phyloP scores from a whole-genome alignment of 2,888 invertebrate genomes.

The Rhodophaea formosa region DNA sequence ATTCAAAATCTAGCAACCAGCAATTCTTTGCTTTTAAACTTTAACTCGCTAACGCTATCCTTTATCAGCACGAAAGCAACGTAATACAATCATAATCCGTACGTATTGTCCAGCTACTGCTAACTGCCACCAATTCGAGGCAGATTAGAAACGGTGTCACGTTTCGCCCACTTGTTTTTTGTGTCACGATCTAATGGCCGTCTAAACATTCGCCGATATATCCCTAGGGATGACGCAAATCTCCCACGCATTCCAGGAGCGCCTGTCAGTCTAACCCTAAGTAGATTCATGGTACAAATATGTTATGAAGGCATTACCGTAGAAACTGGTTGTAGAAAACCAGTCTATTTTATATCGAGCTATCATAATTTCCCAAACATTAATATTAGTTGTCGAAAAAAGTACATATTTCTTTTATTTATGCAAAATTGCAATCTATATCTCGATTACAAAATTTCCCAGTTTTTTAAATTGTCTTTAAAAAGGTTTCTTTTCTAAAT shows the following conservation, averaged over 20 bases:
- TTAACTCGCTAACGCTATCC: neutral
- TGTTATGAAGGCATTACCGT: too few relatives aligned
- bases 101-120: neutral
- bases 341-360: too few relatives aligned
- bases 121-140: conserved; percentile 17
- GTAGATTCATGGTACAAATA: conserved; percentile 14
- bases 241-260: conserved; percentile 38
- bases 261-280: conserved; percentile 34
- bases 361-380: too few relatives aligned
- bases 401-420: too few relatives aligned
- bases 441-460: too few relatives aligned
- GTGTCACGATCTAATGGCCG: conserved; percentile 34
- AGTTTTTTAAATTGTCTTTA: too few relatives aligned
- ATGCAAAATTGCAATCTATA: too few relatives aligned
- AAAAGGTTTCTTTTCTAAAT: too few relatives aligned
- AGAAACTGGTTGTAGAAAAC: too few relatives aligned
- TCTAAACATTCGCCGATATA: conserved; percentile 29
- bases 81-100: neutral
- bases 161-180: conserved; percentile 25
- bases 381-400: too few relatives aligned
- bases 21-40: neutral
- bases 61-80: neutral
- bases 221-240: conserved; percentile 35
- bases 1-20: neutral
- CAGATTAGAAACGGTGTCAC: conserved; percentile 30